Evolutionary conservation across 2,113 vertebrate species (phyloP).

Genomic region (Neogale vison): DNA sequence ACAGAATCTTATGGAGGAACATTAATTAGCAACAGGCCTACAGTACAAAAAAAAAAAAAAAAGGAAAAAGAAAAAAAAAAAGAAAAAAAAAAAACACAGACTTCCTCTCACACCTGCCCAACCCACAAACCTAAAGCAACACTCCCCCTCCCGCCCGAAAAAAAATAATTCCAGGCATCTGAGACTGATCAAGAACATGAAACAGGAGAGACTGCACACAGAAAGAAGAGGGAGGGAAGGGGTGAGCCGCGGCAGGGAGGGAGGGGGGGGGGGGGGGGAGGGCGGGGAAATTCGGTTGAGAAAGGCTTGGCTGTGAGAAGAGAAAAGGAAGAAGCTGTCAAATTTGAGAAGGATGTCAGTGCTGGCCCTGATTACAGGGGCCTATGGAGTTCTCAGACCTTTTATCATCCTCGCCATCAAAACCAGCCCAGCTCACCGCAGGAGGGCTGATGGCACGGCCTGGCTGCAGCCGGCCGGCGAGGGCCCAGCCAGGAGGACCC

Average conservation of each 20-base stretch:
- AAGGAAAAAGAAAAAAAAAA: slow-evolving; percentile 80
- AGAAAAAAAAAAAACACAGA: slow-evolving; percentile 79
- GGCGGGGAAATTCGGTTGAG: slow-evolving; percentile 83
- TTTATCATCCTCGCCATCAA: slow-evolving; percentile 93
- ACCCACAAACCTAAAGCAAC: slow-evolving; percentile 90
- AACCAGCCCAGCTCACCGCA: slow-evolving; percentile 85
- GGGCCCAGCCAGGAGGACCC: slow-evolving; percentile 77
- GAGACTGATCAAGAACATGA: slow-evolving; percentile 95
- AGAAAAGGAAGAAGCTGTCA: slow-evolving; percentile 98
- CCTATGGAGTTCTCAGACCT: slow-evolving; percentile 93
- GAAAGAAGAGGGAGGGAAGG: slow-evolving; percentile 34
- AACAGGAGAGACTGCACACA: slow-evolving; percentile 83
- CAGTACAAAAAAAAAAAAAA: slow-evolving; percentile 91
- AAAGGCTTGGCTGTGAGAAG: slow-evolving; percentile 88
- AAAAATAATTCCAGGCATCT: slow-evolving; percentile 94
- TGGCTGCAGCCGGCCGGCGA: slow-evolving; percentile 80
- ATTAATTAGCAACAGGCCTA: slow-evolving; percentile 99
- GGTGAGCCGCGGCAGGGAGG: not conserved
- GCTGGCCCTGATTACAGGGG: slow-evolving; percentile 96
- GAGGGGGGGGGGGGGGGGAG: not conserved
- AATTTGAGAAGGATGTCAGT: slow-evolving; percentile 97
- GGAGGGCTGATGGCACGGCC: slow-evolving; percentile 91
- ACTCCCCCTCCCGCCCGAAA: slow-evolving; percentile 86
- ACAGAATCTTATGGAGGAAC: slow-evolving; percentile 99
- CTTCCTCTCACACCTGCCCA: slow-evolving; percentile 96